Conservation (phyloP, 2,113 vertebrate species). For the Chlorodrepanis virens region DNA sequence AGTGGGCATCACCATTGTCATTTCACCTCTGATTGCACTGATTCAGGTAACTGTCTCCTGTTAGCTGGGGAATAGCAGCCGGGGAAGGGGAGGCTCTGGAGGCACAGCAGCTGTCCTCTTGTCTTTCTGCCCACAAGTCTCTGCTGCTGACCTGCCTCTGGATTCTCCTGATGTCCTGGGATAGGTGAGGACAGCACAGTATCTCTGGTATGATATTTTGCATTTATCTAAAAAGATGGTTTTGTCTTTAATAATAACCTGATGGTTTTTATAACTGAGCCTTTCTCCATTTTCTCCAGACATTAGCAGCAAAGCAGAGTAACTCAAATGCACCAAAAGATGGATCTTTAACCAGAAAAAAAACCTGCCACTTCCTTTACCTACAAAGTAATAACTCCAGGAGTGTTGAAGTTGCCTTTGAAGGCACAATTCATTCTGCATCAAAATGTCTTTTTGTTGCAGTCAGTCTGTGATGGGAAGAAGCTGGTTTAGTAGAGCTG, state of each 20-base stretch:
- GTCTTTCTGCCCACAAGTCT: background rate
- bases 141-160: background rate
- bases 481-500: background rate
- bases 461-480: background rate
- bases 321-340: background rate
- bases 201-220: background rate
- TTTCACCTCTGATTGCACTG: slow-evolving; percentile 95
- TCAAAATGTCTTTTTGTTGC: background rate
- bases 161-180: background rate
- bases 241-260: background rate
- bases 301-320: background rate
- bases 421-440: background rate
- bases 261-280: background rate
- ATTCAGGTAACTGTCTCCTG: slow-evolving; percentile 86
- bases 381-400: background rate
- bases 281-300: background rate
- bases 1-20: slow-evolving; percentile 89
- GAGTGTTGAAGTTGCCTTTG: background rate
- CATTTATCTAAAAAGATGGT: background rate
- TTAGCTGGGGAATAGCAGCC: background rate
- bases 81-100: background rate
- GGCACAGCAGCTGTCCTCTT: background rate
- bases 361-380: background rate
- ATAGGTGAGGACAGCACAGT: background rate
- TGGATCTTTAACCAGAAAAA: background rate